A percentile compares a stretch with the other conserved stretches of the same genome.
Conservation (phyloP, 2,113 vertebrate genomes). For the Sigmodon hispidus region DNA sequence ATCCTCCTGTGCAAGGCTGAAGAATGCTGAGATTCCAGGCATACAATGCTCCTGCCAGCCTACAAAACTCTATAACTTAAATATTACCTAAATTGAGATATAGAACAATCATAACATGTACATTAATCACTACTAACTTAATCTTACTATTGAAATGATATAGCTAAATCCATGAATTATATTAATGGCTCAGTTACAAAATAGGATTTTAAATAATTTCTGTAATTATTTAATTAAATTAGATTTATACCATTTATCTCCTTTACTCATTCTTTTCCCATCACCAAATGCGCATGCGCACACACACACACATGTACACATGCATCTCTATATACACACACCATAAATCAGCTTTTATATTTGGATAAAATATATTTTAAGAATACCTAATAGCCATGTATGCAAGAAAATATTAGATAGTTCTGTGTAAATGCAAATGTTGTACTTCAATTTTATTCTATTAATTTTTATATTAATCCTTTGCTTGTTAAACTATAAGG, state of each 20-base stretch:
- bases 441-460: not conserved
- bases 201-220: not conserved
- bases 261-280: not conserved
- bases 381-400: not conserved
- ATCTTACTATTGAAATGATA: not conserved
- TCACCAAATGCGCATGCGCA: not conserved
- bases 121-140: not conserved
- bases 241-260: not conserved
- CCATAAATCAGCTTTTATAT: not conserved
- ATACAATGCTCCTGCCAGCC: no score
- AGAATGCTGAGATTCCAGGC: not conserved
- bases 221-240: not conserved
- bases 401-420: not conserved
- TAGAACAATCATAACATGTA: not conserved
- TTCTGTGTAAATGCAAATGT: not conserved
- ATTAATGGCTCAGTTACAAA: not conserved
- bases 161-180: not conserved
- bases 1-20: not conserved
- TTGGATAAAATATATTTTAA: not conserved
- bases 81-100: not conserved
- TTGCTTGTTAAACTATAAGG: not conserved
- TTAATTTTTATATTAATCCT: not conserved
- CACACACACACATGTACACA: not conserved
- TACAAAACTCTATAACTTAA: not conserved
- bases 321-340: not conserved